A percentile compares a stretch with the other conserved stretches of the same genome.
phyloP scores from a whole-genome alignment of 2,797 vertebrate genomes.

The Melanotaenia boesemani region DNA sequence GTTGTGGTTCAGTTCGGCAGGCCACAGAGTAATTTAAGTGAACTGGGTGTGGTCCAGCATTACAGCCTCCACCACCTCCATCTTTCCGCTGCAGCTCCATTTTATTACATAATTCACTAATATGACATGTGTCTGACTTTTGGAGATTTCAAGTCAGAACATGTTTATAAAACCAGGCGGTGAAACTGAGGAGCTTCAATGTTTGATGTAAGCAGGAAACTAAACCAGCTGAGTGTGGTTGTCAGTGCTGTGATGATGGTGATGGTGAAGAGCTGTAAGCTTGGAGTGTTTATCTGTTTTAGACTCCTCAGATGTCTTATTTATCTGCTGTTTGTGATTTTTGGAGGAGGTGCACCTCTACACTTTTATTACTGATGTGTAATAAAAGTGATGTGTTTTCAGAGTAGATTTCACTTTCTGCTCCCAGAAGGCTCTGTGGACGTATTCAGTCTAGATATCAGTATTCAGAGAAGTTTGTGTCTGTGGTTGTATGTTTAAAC shows the following conservation, averaged over 20 bases:
- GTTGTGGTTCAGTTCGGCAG: slow-evolving; percentile 57
- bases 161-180: neutral
- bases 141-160: neutral
- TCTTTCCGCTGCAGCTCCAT: slow-evolving; percentile 10
- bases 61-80: slow-evolving; percentile 16
- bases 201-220: neutral
- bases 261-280: neutral
- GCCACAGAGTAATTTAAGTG: slow-evolving; percentile 67
- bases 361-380: no score
- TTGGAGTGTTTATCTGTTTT: no score
- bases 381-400: neutral
- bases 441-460: neutral
- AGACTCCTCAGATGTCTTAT: slow-evolving; percentile 1
- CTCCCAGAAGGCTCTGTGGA: neutral
- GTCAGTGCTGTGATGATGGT: slow-evolving; percentile 1
- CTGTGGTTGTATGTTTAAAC: slow-evolving; percentile 11
- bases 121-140: neutral
- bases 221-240: slow-evolving; percentile 23
- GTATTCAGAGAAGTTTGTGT: neutral
- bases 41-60: slow-evolving; percentile 69
- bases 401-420: neutral
- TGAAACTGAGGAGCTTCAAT: neutral
- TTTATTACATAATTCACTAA: slow-evolving; percentile 22
- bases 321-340: slow-evolving; percentile 6
- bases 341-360: no score